Evolutionary conservation across 2,113 vertebrate genomes (phyloP).

Genomic region (Pipra filicauda): DNA sequence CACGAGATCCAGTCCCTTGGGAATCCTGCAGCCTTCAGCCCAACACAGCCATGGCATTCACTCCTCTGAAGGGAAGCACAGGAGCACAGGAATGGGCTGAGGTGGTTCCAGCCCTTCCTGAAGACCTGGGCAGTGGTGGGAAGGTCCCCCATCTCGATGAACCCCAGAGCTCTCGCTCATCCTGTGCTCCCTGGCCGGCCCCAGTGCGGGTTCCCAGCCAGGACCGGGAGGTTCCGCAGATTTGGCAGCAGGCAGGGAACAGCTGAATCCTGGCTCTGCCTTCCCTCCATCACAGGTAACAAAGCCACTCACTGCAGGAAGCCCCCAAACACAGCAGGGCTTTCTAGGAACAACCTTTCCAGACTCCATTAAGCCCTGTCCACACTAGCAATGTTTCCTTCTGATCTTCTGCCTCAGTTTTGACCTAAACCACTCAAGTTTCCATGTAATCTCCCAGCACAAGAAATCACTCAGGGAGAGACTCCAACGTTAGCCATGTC

Average conservation of each 20-base stretch:
- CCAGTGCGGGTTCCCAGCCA: accelerated
- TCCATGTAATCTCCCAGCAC: neutral
- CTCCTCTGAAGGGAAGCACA: neutral
- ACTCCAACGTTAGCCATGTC: neutral
- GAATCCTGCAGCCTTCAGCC: neutral
- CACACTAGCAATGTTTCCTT: neutral
- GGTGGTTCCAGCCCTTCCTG: neutral
- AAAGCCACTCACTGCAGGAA: neutral
- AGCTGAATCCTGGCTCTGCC: neutral
- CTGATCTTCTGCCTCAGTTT: neutral
- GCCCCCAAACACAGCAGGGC: neutral
- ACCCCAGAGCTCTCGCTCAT: neutral
- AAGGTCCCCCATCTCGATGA: neutral
- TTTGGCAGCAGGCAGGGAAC: neutral
- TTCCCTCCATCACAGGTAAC: neutral
- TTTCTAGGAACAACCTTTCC: neutral
- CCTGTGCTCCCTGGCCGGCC: neutral
- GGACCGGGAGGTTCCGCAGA: accelerated
- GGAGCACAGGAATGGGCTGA: neutral
- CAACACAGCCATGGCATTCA: neutral
- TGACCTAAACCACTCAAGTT: neutral
- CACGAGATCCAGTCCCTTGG: neutral
- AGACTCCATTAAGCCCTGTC: neutral
- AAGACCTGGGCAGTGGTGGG: neutral
- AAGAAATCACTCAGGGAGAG: neutral